phyloP scores from a whole-genome alignment of 2,113 vertebrate genomes.

The Dicentrarchus labrax region DNA sequence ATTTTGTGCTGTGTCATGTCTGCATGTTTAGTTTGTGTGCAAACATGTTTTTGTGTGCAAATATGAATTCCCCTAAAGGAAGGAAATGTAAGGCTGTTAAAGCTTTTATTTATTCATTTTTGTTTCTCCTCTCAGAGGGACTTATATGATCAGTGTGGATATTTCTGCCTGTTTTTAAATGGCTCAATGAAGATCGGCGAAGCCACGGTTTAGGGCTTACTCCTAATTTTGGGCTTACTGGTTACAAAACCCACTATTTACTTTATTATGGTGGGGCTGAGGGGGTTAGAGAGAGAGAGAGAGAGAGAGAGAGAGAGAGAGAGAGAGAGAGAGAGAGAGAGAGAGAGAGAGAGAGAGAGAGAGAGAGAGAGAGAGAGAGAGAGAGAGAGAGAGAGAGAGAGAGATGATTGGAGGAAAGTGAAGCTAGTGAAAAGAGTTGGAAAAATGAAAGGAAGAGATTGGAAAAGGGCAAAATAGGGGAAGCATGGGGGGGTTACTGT shows the following conservation, averaged over 20 bases:
- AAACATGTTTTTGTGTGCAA: background rate
- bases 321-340: conserved; percentile 40
- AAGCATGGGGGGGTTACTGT: conserved; percentile 54
- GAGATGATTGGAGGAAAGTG: conserved; percentile 34
- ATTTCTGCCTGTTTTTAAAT: conserved; percentile 60
- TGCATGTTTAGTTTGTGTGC: background rate
- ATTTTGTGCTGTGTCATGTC: background rate
- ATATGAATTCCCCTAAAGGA: background rate
- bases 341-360: conserved; percentile 24
- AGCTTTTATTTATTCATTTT: conserved; percentile 28
- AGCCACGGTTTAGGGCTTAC: conserved; percentile 57
- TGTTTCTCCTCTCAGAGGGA: conserved; percentile 28
- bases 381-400: conserved; percentile 15
- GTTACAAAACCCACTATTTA: conserved; percentile 79
- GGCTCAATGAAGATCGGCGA: conserved; percentile 60
- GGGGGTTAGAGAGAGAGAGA: background rate
- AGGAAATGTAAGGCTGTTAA: background rate
- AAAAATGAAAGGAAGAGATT: conserved; percentile 59
- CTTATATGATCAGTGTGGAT: conserved; percentile 35
- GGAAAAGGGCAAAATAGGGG: conserved; percentile 61
- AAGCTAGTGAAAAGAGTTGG: conserved; percentile 22
- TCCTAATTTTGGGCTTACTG: conserved; percentile 77
- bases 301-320: conserved; percentile 35
- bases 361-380: too few species aligned
- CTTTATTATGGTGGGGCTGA: conserved; percentile 57